A percentile compares a stretch with the other conserved stretches of the same genome.
Evolutionary conservation across 2,888 invertebrate genomes (phyloP).

Genomic region (Drosophila paranaensis): DNA sequence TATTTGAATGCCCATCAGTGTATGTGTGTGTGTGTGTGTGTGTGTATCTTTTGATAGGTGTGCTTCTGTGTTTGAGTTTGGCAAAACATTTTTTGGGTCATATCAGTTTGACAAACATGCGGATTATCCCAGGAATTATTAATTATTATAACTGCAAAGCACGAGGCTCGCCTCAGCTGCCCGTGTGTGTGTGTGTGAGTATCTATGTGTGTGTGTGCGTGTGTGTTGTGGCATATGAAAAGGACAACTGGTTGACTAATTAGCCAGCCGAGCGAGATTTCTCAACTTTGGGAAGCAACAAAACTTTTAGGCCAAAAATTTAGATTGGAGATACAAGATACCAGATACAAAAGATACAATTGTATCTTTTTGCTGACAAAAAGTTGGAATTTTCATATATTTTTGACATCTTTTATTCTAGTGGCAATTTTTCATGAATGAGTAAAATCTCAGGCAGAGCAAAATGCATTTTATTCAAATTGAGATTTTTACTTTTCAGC

Average conservation of each 20-base stretch:
- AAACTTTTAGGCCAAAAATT: constrained; percentile 20
- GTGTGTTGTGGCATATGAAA: constrained; percentile 32
- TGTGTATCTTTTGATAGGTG: constrained; percentile 47
- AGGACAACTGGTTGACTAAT: constrained; percentile 57
- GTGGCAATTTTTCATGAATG: neutral
- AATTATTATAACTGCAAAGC: constrained; percentile 76
- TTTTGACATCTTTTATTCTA: neutral
- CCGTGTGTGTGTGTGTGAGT: constrained; percentile 11
- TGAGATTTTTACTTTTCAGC: neutral
- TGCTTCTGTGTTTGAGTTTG: constrained; percentile 32
- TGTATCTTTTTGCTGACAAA: constrained; percentile 23
- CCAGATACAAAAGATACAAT: constrained; percentile 33
- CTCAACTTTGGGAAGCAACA: constrained; percentile 25
- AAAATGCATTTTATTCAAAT: neutral
- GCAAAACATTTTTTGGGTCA: constrained; percentile 58
- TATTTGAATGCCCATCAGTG: constrained; percentile 5
- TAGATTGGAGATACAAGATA: neutral
- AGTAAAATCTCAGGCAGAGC: too few relatives aligned
- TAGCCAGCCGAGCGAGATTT: constrained; percentile 43
- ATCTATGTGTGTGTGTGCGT: constrained; percentile 6
- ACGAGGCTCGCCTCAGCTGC: constrained; percentile 59
- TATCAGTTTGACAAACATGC: constrained; percentile 78
- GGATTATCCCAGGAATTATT: constrained; percentile 80
- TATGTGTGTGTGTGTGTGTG: constrained; percentile 4
- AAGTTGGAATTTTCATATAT: neutral